phyloP scores from a whole-genome alignment of 2,888 invertebrate genomes.

The Drosophila borborema region DNA sequence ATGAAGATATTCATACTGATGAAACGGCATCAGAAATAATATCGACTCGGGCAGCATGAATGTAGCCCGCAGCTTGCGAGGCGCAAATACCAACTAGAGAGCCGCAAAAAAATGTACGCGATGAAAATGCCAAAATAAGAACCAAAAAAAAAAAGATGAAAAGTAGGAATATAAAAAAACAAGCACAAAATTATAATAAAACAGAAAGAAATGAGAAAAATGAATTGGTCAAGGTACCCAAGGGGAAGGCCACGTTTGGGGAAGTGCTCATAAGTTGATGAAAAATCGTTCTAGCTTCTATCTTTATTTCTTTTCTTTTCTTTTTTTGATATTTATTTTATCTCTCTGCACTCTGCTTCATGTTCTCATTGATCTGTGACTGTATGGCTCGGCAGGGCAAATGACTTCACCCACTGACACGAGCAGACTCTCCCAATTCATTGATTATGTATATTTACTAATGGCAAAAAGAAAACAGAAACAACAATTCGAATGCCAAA shows the following conservation, averaged over 20 bases:
- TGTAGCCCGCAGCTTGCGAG: slow-evolving; percentile 57
- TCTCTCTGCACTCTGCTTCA: slow-evolving; percentile 10
- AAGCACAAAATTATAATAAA: slow-evolving; percentile 56
- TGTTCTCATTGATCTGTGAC: slow-evolving; percentile 35
- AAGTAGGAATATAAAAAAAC: neutral
- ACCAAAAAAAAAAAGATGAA: neutral
- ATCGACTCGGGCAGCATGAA: slow-evolving; percentile 72
- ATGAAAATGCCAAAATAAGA: slow-evolving; percentile 29
- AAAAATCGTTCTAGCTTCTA: slow-evolving; percentile 42
- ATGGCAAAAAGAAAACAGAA: slow-evolving; percentile 67
- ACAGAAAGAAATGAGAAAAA: slow-evolving; percentile 46
- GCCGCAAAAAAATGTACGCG: slow-evolving; percentile 28
- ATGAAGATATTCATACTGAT: slow-evolving; percentile 61
- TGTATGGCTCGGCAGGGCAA: slow-evolving; percentile 34
- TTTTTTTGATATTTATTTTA: neutral
- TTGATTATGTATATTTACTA: slow-evolving; percentile 68
- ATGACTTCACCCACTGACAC: slow-evolving; percentile 29
- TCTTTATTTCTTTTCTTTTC: slow-evolving; percentile 27
- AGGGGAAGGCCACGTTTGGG: slow-evolving; percentile 44
- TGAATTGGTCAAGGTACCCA: slow-evolving; percentile 48
- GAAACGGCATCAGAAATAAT: slow-evolving; percentile 62
- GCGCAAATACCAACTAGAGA: slow-evolving; percentile 60
- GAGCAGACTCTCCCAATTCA: slow-evolving; percentile 33
- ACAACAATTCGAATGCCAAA: slow-evolving; percentile 51
- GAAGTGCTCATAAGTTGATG: slow-evolving; percentile 36